These are phyloP conservation scores for Drosophila kuntzei DNA, from an alignment of 2,888 invertebrate species.

Conservation along the genomic window DNA sequence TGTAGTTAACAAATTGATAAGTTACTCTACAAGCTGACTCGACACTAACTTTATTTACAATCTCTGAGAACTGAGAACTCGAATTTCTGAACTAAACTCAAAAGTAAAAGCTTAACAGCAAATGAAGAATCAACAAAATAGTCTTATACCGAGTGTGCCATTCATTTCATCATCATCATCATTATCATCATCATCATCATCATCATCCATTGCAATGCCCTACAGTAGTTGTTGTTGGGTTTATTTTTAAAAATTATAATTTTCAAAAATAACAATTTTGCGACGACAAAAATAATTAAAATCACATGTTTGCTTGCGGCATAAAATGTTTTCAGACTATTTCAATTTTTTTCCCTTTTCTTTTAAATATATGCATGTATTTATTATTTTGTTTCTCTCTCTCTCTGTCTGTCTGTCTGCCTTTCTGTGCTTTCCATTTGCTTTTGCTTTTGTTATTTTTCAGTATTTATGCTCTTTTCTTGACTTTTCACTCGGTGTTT, in stretches of 20 bases:
- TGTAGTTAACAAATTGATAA: background rate
- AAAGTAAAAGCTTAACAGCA: background rate
- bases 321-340: conserved; percentile 68
- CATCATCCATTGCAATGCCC: conserved; percentile 43
- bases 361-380: conserved; percentile 22
- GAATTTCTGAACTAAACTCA: background rate
- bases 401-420: conserved; percentile 2
- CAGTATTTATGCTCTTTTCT: conserved; percentile 32
- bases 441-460: conserved; percentile 18
- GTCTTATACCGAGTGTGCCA: conserved; percentile 33
- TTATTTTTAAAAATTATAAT: conserved; percentile 80
- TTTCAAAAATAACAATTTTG: conserved; percentile 78
- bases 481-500: conserved; percentile 68
- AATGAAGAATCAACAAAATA: conserved; percentile 1
- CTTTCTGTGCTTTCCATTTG: conserved; percentile 9
- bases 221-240: conserved; percentile 37
- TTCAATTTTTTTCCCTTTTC: conserved; percentile 30
- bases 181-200: conserved; percentile 8
- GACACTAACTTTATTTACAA: conserved; percentile 10
- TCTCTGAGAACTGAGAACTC: background rate
- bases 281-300: conserved; percentile 82
- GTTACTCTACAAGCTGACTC: background rate
- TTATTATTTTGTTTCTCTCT: conserved; percentile 45
- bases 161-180: conserved; percentile 30
- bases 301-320: conserved; percentile 81